A percentile compares a stretch with the other conserved stretches of the same genome.
Conservation (phyloP, 2,797 vertebrate species). For the Anguilla megastoma region DNA sequence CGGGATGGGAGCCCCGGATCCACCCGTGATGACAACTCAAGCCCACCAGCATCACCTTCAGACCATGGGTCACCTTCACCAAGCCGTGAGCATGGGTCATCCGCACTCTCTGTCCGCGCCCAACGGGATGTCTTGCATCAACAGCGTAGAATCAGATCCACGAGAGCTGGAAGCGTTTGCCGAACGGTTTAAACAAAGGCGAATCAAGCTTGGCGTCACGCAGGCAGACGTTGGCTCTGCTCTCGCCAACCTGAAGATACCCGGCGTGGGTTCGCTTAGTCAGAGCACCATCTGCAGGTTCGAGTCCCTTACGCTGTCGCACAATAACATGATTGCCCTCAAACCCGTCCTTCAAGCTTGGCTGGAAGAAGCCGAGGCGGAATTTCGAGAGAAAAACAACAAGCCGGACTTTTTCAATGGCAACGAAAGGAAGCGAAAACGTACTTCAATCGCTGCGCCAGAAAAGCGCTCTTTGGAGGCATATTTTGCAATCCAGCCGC, state of each 20-base stretch:
- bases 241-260: constrained; percentile 88
- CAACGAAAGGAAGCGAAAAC: constrained; percentile 84
- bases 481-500: constrained; percentile 90
- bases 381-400: constrained; percentile 79
- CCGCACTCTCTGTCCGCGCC: constrained; percentile 75
- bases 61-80: constrained; percentile 87
- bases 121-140: constrained; percentile 78
- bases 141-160: constrained; percentile 86
- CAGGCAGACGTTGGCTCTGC: constrained; percentile 90
- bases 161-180: constrained; percentile 94
- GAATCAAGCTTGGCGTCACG: constrained; percentile 90
- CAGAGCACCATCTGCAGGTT: constrained; percentile 98
- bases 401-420: constrained; percentile 82
- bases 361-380: constrained; percentile 90
- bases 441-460: constrained; percentile 90
- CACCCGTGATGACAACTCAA: constrained; percentile 72
- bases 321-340: constrained; percentile 97
- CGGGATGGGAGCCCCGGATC: constrained; percentile 81
- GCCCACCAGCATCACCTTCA: constrained; percentile 84
- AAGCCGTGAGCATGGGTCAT: constrained; percentile 83
- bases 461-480: constrained; percentile 93
- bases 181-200: constrained; percentile 88
- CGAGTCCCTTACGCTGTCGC: constrained; percentile 93
- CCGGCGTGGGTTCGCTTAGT: constrained; percentile 91
- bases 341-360: constrained; percentile 90